phyloP scores from a whole-genome alignment of 2,888 invertebrate species.

The Lottia gigantea region DNA sequence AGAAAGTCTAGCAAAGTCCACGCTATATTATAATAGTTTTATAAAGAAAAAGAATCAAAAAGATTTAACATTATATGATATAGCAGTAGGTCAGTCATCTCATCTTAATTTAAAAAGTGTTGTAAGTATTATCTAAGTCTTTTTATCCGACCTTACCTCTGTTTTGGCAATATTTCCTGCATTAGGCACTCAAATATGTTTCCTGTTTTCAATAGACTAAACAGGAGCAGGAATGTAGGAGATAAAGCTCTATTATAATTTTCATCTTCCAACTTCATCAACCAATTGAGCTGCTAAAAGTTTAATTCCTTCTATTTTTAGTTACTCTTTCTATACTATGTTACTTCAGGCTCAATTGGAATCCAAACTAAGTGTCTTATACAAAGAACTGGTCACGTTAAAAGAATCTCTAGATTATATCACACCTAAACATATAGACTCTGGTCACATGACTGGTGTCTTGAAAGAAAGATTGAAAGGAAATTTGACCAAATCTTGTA shows the following conservation, averaged over 20 bases:
- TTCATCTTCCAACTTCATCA: too few species aligned
- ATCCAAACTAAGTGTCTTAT: conserved; percentile 52
- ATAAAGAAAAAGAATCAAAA: conserved; percentile 40
- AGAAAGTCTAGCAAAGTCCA: conserved; percentile 47
- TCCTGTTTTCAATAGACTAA: too few species aligned
- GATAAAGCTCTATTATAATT: too few species aligned
- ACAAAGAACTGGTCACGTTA: conserved; percentile 53
- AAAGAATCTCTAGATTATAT: conserved; percentile 34
- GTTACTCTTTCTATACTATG: too few species aligned
- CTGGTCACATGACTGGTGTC: conserved; percentile 39
- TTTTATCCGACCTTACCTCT: neutral
- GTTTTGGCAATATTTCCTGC: too few species aligned
- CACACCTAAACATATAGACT: conserved; percentile 23
- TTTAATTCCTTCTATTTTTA: too few species aligned
- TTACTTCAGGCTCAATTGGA: conserved; percentile 56
- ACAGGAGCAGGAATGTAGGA: too few species aligned
- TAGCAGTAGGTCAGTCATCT: conserved; percentile 55
- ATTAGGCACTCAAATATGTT: too few species aligned
- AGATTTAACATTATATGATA: conserved; percentile 55
- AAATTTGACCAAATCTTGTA: conserved; percentile 49
- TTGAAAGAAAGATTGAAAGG: conserved; percentile 46
- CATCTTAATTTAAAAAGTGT: conserved; percentile 64
- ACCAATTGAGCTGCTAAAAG: too few species aligned
- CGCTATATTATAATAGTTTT: conserved; percentile 55
- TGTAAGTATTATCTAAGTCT: conserved; percentile 38